Evolutionary conservation across 1,140 invertebrate genomes (phyloP).

Genomic region (Zeugodacus cucurbitae): DNA sequence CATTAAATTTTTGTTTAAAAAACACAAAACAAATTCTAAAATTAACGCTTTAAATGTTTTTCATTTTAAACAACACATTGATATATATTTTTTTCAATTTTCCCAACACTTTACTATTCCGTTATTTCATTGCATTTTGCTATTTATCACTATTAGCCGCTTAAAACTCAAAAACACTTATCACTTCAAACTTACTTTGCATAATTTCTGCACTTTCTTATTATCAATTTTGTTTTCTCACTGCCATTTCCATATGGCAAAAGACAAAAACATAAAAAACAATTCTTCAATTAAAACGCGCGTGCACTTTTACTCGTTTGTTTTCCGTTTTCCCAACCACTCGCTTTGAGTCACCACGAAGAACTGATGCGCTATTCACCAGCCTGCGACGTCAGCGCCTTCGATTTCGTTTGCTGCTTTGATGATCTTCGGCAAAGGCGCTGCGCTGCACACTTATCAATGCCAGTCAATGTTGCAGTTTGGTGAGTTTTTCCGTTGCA

Average conservation of each 20-base stretch:
- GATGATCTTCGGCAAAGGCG: neutral
- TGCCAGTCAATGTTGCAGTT: neutral
- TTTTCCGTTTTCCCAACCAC: neutral
- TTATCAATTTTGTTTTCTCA: neutral
- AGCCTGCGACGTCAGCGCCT: neutral
- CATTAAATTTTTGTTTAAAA: neutral
- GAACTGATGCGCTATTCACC: slow-evolving; percentile 20
- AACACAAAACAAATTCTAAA: neutral
- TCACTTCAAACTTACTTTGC: neutral
- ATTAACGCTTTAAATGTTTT: neutral
- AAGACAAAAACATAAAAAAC: neutral
- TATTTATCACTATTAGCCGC: neutral
- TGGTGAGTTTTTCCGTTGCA: neutral
- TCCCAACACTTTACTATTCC: neutral
- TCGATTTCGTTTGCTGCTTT: slow-evolving; percentile 6
- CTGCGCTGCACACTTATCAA: neutral
- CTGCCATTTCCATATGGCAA: neutral
- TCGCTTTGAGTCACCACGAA: slow-evolving; percentile 13
- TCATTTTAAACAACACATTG: neutral
- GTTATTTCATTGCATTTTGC: neutral
- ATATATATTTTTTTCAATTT: neutral
- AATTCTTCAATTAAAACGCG: neutral
- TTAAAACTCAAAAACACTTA: neutral
- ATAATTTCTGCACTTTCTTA: neutral
- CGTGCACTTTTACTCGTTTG: neutral